Evolutionary conservation across 2,113 vertebrate genomes (phyloP).

Genomic region (Melanerpes formicivorus): DNA sequence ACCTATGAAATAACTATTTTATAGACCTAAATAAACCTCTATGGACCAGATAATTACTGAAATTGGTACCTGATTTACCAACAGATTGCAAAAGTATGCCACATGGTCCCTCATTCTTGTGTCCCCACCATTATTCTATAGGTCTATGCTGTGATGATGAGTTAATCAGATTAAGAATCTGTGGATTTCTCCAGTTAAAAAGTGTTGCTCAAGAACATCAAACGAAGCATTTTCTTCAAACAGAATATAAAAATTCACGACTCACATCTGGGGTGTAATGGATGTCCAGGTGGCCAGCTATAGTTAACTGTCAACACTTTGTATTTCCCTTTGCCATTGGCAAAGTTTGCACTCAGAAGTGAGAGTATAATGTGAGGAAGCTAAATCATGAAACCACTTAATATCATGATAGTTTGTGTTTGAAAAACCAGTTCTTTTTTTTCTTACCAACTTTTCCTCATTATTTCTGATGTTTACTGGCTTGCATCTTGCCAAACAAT

Average conservation of each 20-base stretch:
- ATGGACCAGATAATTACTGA: neutral
- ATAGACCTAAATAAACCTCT: neutral
- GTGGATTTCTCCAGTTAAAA: constrained; percentile 45
- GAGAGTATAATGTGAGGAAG: constrained; percentile 64
- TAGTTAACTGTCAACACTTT: constrained; percentile 69
- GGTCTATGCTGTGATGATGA: neutral
- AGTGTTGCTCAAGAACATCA: constrained; percentile 45
- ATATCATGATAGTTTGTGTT: constrained; percentile 12
- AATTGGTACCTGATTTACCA: neutral
- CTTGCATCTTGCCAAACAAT: neutral
- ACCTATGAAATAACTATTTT: neutral
- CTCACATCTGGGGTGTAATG: constrained; percentile 69
- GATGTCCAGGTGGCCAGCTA: constrained; percentile 61
- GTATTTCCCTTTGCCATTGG: constrained; percentile 64
- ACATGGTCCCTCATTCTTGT: neutral
- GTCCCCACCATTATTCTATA: neutral
- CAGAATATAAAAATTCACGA: constrained; percentile 57
- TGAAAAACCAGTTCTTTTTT: neutral
- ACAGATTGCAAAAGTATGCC: constrained; percentile 29
- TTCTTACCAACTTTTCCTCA: neutral
- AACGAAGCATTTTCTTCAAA: constrained; percentile 41
- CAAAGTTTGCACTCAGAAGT: constrained; percentile 68
- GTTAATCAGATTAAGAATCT: constrained; percentile 26
- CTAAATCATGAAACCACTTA: constrained; percentile 51
- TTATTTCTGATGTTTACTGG: neutral